Percentiles rank a stretch among this genome's conserved stretches.
phyloP scores from a whole-genome alignment of 2,797 vertebrate species.

The Pseudopleuronectes americanus region DNA sequence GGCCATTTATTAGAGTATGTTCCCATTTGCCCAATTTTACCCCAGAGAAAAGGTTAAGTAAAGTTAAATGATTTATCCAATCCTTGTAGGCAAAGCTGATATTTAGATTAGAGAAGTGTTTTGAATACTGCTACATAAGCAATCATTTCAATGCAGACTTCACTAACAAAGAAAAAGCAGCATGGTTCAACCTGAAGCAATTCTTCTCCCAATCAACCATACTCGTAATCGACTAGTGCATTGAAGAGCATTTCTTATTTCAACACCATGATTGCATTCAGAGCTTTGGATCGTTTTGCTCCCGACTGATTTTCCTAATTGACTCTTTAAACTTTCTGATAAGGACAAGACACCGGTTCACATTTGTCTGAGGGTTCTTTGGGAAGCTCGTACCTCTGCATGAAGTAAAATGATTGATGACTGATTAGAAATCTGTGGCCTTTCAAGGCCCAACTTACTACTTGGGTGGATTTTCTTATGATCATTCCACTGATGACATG shows the following conservation, averaged over 20 bases:
- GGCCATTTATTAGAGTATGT: background rate
- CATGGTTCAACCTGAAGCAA: too few relatives aligned
- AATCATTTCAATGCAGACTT: too few relatives aligned
- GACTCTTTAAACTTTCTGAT: background rate
- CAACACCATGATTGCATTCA: background rate
- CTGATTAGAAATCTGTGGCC: slow-evolving; percentile 14
- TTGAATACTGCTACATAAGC: too few relatives aligned
- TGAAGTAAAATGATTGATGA: background rate
- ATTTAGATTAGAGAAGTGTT: too few relatives aligned
- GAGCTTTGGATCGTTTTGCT: background rate
- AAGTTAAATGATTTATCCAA: background rate
- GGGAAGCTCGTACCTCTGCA: background rate
- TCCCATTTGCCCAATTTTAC: background rate
- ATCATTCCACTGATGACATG: background rate
- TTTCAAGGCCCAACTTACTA: background rate
- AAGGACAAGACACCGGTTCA: background rate
- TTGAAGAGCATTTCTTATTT: background rate
- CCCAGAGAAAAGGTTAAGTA: background rate
- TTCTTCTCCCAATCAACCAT: too few relatives aligned
- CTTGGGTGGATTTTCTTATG: background rate
- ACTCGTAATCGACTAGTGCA: too few relatives aligned
- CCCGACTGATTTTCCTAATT: slow-evolving; percentile 3
- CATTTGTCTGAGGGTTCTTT: background rate
- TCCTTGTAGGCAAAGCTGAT: too few relatives aligned
- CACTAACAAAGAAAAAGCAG: too few relatives aligned